Evolutionary conservation across 2,797 vertebrate species (phyloP).

Genomic region (Propithecus perrieri): DNA sequence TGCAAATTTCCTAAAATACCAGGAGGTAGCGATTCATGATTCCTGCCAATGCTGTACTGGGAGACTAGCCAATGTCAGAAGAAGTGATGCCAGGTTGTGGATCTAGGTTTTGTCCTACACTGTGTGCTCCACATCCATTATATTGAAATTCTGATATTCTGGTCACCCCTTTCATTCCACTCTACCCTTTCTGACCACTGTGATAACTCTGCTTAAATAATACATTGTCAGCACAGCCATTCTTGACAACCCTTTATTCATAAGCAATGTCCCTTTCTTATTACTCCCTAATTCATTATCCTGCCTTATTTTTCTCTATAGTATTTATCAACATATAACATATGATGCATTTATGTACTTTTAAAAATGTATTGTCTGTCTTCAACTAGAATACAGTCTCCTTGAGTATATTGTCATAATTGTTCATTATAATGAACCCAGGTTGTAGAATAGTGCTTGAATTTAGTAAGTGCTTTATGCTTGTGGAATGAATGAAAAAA

Average conservation of each 20-base stretch:
- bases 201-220: background rate
- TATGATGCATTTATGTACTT: background rate
- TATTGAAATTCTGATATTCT: background rate
- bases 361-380: background rate
- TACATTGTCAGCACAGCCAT: fast-evolving
- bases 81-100: background rate
- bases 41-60: background rate
- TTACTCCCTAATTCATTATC: background rate
- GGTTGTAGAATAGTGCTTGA: background rate
- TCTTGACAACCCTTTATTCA: background rate
- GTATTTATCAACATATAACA: background rate
- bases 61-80: background rate
- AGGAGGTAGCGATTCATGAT: background rate
- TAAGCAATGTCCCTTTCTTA: background rate
- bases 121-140: background rate
- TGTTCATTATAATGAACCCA: background rate
- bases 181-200: background rate
- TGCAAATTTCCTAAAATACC: background rate
- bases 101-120: background rate
- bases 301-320: background rate
- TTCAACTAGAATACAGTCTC: background rate
- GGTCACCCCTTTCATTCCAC: background rate
- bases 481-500: background rate
- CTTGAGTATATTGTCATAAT: background rate
- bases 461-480: background rate